phyloP scores from a whole-genome alignment of 1,140 invertebrate species.

The Laupala kohalensis region DNA sequence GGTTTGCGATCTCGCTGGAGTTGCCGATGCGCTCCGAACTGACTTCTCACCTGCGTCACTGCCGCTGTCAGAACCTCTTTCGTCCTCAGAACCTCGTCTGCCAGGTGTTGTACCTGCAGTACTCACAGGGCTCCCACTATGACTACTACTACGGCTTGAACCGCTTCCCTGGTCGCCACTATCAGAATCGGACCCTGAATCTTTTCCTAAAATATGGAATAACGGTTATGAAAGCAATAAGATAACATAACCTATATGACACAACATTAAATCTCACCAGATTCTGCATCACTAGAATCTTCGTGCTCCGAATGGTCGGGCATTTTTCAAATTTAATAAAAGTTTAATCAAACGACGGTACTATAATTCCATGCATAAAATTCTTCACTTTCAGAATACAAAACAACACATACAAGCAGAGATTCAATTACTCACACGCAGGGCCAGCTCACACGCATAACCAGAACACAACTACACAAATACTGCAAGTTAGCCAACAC shows the following conservation, averaged over 20 bases:
- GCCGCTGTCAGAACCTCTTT: constrained; percentile 6
- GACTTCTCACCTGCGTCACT: neutral
- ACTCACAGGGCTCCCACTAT: constrained; percentile 8
- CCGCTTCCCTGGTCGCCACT: constrained; percentile 5
- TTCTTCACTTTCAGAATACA: no score
- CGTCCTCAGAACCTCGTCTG: neutral
- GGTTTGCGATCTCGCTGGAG: constrained; percentile 1
- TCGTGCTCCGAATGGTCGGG: neutral
- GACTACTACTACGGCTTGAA: constrained; percentile 11
- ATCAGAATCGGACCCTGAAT: constrained; percentile 7
- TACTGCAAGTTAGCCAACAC: no score
- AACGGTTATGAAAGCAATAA: neutral
- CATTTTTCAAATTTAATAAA: no score
- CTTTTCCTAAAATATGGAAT: neutral
- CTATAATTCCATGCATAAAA: no score
- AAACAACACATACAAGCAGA: no score
- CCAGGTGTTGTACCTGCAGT: constrained; percentile 4
- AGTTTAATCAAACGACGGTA: no score
- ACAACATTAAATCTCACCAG: neutral
- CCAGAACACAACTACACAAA: no score
- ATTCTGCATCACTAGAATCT: constrained; percentile 7
- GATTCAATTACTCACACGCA: no score
- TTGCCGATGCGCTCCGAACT: neutral
- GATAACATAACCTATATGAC: neutral
- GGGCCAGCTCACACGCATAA: no score